phyloP scores from a whole-genome alignment of 2,797 vertebrate species.

The Thamnophis elegans region DNA sequence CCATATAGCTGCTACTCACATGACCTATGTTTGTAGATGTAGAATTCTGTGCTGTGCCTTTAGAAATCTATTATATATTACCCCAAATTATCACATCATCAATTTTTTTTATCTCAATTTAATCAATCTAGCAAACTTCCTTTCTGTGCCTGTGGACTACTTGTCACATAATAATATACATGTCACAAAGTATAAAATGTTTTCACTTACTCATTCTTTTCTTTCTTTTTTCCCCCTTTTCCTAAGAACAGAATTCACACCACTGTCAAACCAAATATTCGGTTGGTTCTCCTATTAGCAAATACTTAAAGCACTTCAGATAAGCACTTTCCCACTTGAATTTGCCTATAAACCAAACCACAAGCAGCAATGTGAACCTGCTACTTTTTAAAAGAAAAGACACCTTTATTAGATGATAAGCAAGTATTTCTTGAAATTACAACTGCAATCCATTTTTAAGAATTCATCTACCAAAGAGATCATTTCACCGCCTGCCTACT shows the following conservation, averaged over 20 bases:
- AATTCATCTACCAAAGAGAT: conserved; percentile 29
- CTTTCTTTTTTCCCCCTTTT: not conserved
- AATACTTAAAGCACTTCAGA: conserved; percentile 45
- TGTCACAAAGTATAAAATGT: not conserved
- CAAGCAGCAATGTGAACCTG: conserved; percentile 19
- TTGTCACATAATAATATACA: not conserved
- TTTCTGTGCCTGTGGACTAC: not conserved
- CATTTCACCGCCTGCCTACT: not conserved
- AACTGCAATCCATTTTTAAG: conserved; percentile 21
- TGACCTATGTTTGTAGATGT: not conserved
- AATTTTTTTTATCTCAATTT: not conserved
- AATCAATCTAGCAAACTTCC: not conserved
- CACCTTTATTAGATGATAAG: conserved; percentile 22
- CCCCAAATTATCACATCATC: too few species aligned
- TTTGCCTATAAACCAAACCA: conserved; percentile 18
- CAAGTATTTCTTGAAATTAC: conserved; percentile 22
- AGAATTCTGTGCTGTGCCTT: not conserved
- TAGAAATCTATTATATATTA: not conserved
- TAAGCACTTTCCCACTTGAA: conserved; percentile 39
- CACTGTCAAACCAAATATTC: not conserved
- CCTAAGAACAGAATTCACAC: not conserved
- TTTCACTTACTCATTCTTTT: not conserved
- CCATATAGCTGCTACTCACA: not conserved
- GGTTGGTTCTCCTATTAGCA: conserved; percentile 42
- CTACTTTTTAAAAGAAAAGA: not conserved